Conservation (phyloP, 2,888 invertebrate genomes). For the Eupithecia subumbrata region DNA sequence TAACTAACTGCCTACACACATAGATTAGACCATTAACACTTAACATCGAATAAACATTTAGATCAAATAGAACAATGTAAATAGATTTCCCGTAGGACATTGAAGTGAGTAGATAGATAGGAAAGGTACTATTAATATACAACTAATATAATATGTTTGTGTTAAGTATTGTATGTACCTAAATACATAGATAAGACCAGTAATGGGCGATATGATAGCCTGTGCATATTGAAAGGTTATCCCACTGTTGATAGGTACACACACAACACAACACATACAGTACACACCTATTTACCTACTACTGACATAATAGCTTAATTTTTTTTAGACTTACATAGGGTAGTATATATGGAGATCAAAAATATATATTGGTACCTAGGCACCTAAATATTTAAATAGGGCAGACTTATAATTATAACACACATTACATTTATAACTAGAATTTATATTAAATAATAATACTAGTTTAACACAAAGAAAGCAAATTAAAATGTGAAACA, state of each 20-base stretch:
- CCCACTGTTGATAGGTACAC: neutral
- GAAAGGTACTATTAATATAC: too few species aligned
- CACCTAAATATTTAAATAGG: neutral
- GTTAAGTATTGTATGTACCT: neutral
- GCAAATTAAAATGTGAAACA: neutral
- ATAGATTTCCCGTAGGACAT: too few species aligned
- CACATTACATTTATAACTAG: neutral
- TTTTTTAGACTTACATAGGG: neutral
- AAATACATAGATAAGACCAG: neutral
- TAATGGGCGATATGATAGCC: neutral
- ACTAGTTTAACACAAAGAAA: neutral
- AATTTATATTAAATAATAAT: neutral
- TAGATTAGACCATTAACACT: too few species aligned
- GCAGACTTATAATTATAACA: neutral
- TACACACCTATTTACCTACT: neutral
- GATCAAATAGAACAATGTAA: too few species aligned
- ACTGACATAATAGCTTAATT: neutral
- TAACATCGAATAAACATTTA: too few species aligned
- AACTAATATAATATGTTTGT: too few species aligned
- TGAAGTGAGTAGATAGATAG: too few species aligned
- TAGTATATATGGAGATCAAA: neutral
- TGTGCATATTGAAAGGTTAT: neutral
- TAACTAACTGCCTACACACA: neutral
- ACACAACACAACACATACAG: neutral
- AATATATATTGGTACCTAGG: neutral